Evolutionary conservation across 2,113 vertebrate genomes (phyloP).

Genomic region (Gymnogyps californianus): DNA sequence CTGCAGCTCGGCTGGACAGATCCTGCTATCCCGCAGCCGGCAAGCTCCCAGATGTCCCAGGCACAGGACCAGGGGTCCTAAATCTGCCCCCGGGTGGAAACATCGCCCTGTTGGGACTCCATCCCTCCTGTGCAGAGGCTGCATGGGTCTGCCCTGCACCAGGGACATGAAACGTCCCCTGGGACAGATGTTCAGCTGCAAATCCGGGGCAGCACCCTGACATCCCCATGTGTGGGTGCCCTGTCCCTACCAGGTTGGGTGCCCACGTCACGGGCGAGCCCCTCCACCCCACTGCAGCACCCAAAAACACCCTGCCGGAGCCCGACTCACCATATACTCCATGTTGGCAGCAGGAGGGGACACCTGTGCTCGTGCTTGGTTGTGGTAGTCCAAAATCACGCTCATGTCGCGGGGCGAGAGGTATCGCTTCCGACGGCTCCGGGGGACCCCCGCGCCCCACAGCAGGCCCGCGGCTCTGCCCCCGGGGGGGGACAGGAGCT

Average conservation of each 20-base stretch:
- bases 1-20: not conserved
- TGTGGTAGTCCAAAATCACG: slow-evolving; percentile 84
- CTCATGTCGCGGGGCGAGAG: slow-evolving; percentile 79
- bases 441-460: slow-evolving; percentile 27
- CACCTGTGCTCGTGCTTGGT: slow-evolving; percentile 83
- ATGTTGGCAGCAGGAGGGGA: slow-evolving; percentile 86
- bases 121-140: not conserved
- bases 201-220: not conserved
- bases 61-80: not conserved
- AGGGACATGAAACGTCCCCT: fast-evolving
- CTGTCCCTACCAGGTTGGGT: not conserved
- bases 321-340: slow-evolving; percentile 87
- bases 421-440: slow-evolving; percentile 64
- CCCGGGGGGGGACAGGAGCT: not conserved
- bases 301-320: fast-evolving
- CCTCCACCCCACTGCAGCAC: not conserved
- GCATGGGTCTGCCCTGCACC: not conserved
- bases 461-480: not conserved
- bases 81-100: not conserved
- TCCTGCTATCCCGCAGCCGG: not conserved
- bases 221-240: not conserved
- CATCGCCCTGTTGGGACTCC: not conserved
- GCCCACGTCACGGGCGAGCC: not conserved
- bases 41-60: not conserved
- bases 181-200: fast-evolving